Conservation (phyloP, 2,113 vertebrate species). For the Rynchops niger region DNA sequence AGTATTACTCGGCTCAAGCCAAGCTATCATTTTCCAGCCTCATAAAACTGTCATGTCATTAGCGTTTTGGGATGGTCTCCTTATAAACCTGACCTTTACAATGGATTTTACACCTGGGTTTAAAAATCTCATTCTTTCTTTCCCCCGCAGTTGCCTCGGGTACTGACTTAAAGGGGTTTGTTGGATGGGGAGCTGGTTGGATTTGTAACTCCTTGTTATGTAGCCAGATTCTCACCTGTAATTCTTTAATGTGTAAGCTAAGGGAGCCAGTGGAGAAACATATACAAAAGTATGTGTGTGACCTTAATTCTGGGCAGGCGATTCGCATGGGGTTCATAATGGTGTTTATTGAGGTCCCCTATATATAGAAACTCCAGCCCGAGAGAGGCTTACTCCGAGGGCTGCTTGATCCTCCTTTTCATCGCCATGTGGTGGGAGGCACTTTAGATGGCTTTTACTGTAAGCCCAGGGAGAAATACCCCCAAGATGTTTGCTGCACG, state of each 20-base stretch:
- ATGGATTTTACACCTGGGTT: slow-evolving; percentile 51
- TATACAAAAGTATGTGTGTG: background rate
- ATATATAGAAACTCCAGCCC: slow-evolving; percentile 73
- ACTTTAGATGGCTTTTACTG: slow-evolving; percentile 24
- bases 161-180: background rate
- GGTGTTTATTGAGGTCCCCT: slow-evolving; percentile 70
- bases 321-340: slow-evolving; percentile 1
- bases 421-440: slow-evolving; percentile 33
- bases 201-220: background rate
- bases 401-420: slow-evolving; percentile 67
- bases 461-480: slow-evolving; percentile 46
- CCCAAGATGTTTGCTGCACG: background rate
- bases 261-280: rapidly evolving
- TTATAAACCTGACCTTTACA: slow-evolving; percentile 68
- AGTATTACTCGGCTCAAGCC: slow-evolving; percentile 40
- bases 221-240: background rate
- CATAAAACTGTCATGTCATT: slow-evolving; percentile 67
- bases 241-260: background rate
- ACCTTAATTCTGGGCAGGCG: slow-evolving; percentile 16
- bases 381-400: slow-evolving; percentile 21
- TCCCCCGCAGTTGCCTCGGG: background rate
- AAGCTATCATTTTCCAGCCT: slow-evolving; percentile 53
- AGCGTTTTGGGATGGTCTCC: slow-evolving; percentile 39
- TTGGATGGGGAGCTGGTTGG: background rate
- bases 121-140: slow-evolving; percentile 36